A percentile compares a stretch with the other conserved stretches of the same genome.
phyloP scores from a whole-genome alignment of 2,797 vertebrate genomes.

The Distichodus sexfasciatus region DNA sequence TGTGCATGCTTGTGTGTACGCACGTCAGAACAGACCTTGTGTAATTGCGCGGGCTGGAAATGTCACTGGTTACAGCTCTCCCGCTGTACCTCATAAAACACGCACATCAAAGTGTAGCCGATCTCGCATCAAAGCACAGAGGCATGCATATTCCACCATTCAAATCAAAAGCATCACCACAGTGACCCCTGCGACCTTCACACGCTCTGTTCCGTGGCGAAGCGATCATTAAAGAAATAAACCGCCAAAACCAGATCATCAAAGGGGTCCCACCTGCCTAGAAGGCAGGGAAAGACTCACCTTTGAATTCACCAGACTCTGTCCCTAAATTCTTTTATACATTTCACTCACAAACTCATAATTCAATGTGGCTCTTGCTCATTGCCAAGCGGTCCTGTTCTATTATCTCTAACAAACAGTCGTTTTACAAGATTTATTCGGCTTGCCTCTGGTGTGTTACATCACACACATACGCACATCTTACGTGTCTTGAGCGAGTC shows the following conservation, averaged over 20 bases:
- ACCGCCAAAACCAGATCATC: slow-evolving; percentile 9
- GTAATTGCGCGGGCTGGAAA: slow-evolving; percentile 1
- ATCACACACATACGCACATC: slow-evolving; percentile 10
- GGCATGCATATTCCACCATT: neutral
- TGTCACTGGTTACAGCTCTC: slow-evolving; percentile 20
- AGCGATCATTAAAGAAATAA: slow-evolving; percentile 10
- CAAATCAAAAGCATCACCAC: slow-evolving; percentile 1
- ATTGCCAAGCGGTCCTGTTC: neutral
- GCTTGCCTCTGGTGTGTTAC: slow-evolving; percentile 15
- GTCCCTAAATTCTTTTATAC: neutral
- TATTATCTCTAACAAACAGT: slow-evolving; percentile 24
- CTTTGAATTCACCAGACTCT: neutral
- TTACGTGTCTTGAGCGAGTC: slow-evolving; percentile 13
- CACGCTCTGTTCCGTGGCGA: neutral
- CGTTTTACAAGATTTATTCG: slow-evolving; percentile 35
- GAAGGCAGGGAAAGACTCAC: neutral
- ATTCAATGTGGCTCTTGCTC: too few species aligned
- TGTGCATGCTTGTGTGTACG: neutral
- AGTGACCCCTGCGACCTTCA: slow-evolving; percentile 7
- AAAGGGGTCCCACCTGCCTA: slow-evolving; percentile 1
- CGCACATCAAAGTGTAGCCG: neutral
- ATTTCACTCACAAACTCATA: neutral
- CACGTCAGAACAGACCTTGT: neutral
- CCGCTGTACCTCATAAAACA: neutral
- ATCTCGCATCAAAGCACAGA: slow-evolving; percentile 3